Evolutionary conservation across 2,113 vertebrate genomes (phyloP), one percentile per base, ranked within the genome.

Genomic region (Oreocharis arfaki): DNA sequence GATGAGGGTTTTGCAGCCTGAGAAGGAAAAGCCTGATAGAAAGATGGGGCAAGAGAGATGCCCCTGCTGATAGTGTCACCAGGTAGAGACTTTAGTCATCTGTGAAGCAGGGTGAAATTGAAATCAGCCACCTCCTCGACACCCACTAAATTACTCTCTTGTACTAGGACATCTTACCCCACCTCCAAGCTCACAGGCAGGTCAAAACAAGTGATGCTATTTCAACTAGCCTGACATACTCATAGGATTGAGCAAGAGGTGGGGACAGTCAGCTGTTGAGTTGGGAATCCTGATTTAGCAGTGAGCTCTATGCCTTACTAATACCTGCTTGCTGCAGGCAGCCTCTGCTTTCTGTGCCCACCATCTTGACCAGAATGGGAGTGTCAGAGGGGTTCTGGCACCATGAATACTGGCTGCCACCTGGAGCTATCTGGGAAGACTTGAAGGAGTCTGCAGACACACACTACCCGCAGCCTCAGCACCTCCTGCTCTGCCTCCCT

Each of bases 321-420:
- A 32, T 44, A 6, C 8, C 37, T n/a, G 81, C 59, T 49, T 35
- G 39, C 59, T 59, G n/a, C 73, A 33, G 13, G 5, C 11, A 93
- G 74, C 46, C 46, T 64, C 59, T 71, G 59, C 63, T 81, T 35
- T 44, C 52, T 37, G 52, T 42, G 37, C 56, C 60, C 67, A 35
- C 32, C 1, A 0, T 18, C 64, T 46, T 11, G 41, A 47, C 27
- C 46, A 75, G 50, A 44, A 83, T 89, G 90, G 67, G 71, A 27
- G 17, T 63, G 52, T 53, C 18, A 47, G 88, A 98, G 77, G 97
- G 96, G 97, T 93, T 98, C 55, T 98, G 98, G 98, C 88, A 95
- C 83, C 95, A 98, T 33, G 85, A 98, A 50, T 98, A 95, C 87
- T 99, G 98, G 98, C 97, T 99, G 49, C 98, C 98, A 37, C 97